Conservation (phyloP, 2,113 vertebrate genomes). For the Progne subis region DNA sequence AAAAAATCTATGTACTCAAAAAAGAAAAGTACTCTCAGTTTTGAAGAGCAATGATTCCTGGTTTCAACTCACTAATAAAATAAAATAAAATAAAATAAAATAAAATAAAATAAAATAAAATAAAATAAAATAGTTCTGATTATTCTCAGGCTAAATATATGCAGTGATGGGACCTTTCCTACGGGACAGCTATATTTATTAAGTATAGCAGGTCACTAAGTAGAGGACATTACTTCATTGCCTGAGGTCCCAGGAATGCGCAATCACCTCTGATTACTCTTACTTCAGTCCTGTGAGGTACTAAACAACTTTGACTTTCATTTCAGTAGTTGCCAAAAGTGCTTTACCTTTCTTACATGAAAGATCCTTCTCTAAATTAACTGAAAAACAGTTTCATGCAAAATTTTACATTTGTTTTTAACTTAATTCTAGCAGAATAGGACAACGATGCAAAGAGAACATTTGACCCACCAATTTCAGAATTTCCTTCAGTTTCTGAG, state of each 20-base stretch:
- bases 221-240: not conserved
- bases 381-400: not conserved
- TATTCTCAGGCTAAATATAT: not conserved
- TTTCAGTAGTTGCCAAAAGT: not conserved
- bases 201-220: not conserved
- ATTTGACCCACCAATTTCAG: not conserved
- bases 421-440: not conserved
- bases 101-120: not conserved
- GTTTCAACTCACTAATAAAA: not conserved
- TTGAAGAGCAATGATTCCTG: not conserved
- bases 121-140: not conserved
- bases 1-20: not conserved
- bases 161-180: not conserved
- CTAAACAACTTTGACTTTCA: not conserved
- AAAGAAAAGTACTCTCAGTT: not conserved
- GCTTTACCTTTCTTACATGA: not conserved
- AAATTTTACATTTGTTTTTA: constrained; percentile 10
- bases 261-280: not conserved
- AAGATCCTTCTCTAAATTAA: not conserved
- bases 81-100: not conserved
- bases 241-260: not conserved
- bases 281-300: not conserved
- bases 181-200: not conserved
- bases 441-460: not conserved
- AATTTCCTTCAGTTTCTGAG: not conserved